These are phyloP conservation scores for Tineola bisselliella DNA, from an alignment of 2,888 invertebrate genomes.

Conservation along the genomic window DNA sequence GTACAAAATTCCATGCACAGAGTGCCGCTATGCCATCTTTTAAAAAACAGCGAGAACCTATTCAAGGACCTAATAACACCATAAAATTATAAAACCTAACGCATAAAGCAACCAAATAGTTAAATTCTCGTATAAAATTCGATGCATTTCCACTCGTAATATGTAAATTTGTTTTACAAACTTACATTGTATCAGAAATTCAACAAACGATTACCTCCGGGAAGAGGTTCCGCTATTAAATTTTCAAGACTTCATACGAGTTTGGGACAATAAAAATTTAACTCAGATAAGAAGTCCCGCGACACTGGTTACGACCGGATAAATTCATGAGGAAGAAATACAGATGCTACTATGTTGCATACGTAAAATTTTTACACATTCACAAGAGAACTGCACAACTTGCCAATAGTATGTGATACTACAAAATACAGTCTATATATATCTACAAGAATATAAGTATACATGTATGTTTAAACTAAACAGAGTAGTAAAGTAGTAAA, in stretches of 20 bases:
- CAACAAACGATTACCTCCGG: slow-evolving; percentile 26
- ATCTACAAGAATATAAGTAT: no score
- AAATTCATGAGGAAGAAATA: slow-evolving; percentile 5
- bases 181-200: slow-evolving; percentile 28
- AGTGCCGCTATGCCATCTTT: no score
- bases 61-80: background rate
- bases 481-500: no score
- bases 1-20: no score
- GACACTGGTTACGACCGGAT: slow-evolving; percentile 15
- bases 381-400: background rate
- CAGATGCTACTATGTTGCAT: slow-evolving; percentile 5
- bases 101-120: background rate
- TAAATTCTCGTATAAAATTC: background rate
- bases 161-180: slow-evolving; percentile 17
- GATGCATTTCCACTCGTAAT: background rate
- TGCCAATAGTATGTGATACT: no score
- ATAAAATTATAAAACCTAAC: background rate
- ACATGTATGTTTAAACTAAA: no score
- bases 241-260: slow-evolving; percentile 33
- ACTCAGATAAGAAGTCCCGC: slow-evolving; percentile 28
- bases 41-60: no score
- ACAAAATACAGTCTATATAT: no score
- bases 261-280: slow-evolving; percentile 31
- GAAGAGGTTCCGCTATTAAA: slow-evolving; percentile 28
- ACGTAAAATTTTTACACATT: no score